phyloP scores from a whole-genome alignment of 2,113 vertebrate genomes.

The Chrysochloris asiatica region DNA sequence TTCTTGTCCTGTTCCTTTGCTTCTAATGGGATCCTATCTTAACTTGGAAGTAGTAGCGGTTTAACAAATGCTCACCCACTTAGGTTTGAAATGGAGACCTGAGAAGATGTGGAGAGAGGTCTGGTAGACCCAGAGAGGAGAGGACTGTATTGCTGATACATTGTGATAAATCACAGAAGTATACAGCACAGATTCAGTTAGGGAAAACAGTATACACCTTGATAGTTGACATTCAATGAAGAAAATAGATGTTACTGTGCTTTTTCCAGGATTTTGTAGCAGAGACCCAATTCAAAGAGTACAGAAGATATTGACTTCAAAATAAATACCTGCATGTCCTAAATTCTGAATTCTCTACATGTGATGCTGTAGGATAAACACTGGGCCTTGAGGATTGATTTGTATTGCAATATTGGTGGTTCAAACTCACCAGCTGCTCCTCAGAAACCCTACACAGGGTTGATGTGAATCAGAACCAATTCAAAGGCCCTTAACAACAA shows the following conservation, averaged over 20 bases:
- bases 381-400: no score
- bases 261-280: neutral
- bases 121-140: neutral
- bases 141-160: neutral
- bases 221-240: neutral
- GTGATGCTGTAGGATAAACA: no score
- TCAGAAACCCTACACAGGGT: no score
- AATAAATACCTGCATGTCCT: neutral
- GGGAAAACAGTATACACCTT: neutral
- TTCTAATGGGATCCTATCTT: slow-evolving; percentile 28
- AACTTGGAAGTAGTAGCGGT: slow-evolving; percentile 50
- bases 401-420: no score
- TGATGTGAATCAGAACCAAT: no score
- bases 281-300: neutral
- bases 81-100: slow-evolving; percentile 36
- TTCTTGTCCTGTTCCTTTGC: slow-evolving; percentile 55
- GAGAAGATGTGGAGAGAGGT: neutral
- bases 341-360: neutral
- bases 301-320: neutral
- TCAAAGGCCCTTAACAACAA: no score
- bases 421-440: no score
- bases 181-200: neutral
- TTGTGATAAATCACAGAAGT: neutral
- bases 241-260: neutral
- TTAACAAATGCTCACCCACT: slow-evolving; percentile 56